These are phyloP conservation scores for Scaptomyza pallida DNA, from an alignment of 1,140 invertebrate genomes.

Conservation along the genomic window DNA sequence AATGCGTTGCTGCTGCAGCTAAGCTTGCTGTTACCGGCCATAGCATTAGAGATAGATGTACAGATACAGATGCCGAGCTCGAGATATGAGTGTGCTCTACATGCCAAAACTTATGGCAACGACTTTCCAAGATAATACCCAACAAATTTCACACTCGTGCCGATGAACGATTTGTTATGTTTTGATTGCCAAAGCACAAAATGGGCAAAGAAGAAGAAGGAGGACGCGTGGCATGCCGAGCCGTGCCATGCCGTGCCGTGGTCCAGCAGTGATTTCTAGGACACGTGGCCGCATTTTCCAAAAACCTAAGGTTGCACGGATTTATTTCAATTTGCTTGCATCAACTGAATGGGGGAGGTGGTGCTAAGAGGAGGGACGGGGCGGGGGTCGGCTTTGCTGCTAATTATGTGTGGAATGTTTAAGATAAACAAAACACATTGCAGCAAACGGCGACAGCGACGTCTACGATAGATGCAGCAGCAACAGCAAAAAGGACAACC, in stretches of 20 bases:
- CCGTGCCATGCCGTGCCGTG: constrained; percentile 33
- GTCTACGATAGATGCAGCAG: constrained; percentile 16
- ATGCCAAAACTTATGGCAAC: constrained; percentile 66
- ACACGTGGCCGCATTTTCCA: constrained; percentile 77
- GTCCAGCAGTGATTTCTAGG: constrained; percentile 51
- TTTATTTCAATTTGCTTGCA: constrained; percentile 81
- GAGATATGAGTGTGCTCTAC: constrained; percentile 54
- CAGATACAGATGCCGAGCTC: constrained; percentile 53
- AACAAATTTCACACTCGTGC: constrained; percentile 56
- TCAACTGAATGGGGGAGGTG: constrained; percentile 8
- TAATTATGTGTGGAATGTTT: constrained; percentile 82
- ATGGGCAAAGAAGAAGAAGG: constrained; percentile 14
- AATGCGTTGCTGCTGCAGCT: constrained; percentile 79
- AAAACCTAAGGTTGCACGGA: constrained; percentile 78
- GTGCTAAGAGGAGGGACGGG: too few species aligned
- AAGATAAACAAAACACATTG: constrained; percentile 77
- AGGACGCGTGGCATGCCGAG: constrained; percentile 39
- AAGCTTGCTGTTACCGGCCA: constrained; percentile 60
- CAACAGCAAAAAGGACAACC: constrained; percentile 65
- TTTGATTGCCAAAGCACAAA: constrained; percentile 63
- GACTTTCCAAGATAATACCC: constrained; percentile 54
- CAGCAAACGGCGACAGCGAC: constrained; percentile 35
- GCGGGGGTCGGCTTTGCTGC: constrained; percentile 60
- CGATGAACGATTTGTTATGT: constrained; percentile 64
- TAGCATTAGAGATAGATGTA: constrained; percentile 25